Evolutionary conservation across 2,113 vertebrate genomes (phyloP), one percentile per base, ranked within the genome.

Genomic region (Motacilla alba): DNA sequence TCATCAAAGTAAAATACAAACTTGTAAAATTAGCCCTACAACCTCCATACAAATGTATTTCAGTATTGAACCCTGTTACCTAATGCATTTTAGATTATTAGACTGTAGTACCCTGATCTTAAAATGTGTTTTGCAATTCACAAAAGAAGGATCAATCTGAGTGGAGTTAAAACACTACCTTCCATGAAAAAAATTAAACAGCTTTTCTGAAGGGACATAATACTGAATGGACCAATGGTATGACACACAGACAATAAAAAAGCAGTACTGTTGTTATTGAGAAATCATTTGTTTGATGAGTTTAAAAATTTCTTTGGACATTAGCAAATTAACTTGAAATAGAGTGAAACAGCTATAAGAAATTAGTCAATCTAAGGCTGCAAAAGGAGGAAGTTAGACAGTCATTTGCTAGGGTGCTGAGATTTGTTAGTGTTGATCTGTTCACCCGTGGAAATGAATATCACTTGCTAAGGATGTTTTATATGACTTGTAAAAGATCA

Each of bases 191-290:
- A 8, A 64, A 30, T 41, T 20, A 31, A 44, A 60, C 11, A 72
- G 1, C 11, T 75, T 73, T 63, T 67, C 44, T 49, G 13, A 30
- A 21, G 9, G 4, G 3, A 9, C 6, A 2, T 23, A 31, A 20
- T 78, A 59, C 27, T 81, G 41, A 75, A 44, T 0, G 0, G 11
- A 17, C 41, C 41, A 72, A 11, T 0, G 2, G n/a, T 30, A 52
- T 70, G 35, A 83, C 43, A 52, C 7, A 26, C 1, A 72, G 31
- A 50, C 37, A 72, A 21, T 31, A 41, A 83, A 80, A 69, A 4
- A 55, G 0, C 8, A 35, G 22, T 27, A 23, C 27, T 72, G 16
- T 47, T 60, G 24, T 47, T 78, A 33, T 2, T 76, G 55, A 22
- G 9, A 82, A 84, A 87, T 69, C 2, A 24, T 77, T 84, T 80